A percentile compares a stretch with the other conserved stretches of the same genome.
phyloP scores from a whole-genome alignment of 2,888 invertebrate genomes.

The Leptodirus hochenwartii region DNA sequence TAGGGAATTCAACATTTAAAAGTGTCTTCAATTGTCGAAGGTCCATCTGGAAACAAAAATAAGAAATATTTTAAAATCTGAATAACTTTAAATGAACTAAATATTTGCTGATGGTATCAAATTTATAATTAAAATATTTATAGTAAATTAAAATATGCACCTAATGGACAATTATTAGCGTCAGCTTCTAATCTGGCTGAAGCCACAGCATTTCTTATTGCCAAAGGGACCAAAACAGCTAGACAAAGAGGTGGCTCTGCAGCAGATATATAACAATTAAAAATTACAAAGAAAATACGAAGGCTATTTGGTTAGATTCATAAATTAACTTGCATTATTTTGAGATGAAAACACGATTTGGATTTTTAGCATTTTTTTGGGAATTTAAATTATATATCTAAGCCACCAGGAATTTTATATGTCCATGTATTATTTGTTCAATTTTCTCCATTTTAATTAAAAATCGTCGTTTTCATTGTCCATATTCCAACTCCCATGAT shows the following conservation, averaged over 20 bases:
- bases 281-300: conserved; percentile 1
- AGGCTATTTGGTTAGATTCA: neutral
- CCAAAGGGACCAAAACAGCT: too few species aligned
- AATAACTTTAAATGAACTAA: neutral
- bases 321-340: conserved; percentile 41
- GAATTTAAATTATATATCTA: conserved; percentile 57
- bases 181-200: too few species aligned
- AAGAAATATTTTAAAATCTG: too few species aligned
- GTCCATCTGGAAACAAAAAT: conserved; percentile 1
- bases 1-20: too few species aligned
- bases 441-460: conserved; percentile 44
- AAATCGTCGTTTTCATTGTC: conserved; percentile 50
- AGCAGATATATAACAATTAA: too few species aligned
- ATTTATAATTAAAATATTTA: too few species aligned
- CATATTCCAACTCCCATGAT: conserved; percentile 48
- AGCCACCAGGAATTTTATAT: conserved; percentile 55
- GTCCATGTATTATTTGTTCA: conserved; percentile 64
- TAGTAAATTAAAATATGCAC: too few species aligned
- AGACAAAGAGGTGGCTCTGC: too few species aligned
- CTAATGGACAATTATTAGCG: too few species aligned
- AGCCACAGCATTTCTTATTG: too few species aligned
- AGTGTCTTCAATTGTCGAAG: too few species aligned
- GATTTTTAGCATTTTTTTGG: conserved; percentile 41
- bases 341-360: conserved; percentile 47
- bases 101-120: too few species aligned